These are phyloP conservation scores for Microdon myrmicae DNA, from an alignment of 2,888 invertebrate genomes.

Conservation along the genomic window DNA sequence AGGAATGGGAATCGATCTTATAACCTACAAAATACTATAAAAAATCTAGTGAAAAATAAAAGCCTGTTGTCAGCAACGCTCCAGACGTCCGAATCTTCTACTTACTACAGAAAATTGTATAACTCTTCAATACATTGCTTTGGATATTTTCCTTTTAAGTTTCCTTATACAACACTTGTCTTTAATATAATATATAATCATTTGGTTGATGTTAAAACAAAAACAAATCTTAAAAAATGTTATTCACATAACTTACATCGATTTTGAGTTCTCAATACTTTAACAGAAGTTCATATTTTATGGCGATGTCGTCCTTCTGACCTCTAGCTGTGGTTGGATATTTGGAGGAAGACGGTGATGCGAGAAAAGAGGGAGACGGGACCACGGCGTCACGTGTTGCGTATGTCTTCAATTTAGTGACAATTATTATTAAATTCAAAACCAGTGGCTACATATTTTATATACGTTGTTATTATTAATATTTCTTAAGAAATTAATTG, in stretches of 20 bases:
- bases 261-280: conserved; percentile 12
- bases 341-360: conserved; percentile 19
- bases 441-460: conserved; percentile 40
- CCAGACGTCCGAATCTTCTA: conserved; percentile 3
- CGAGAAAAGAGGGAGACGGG: conserved; percentile 6
- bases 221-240: not conserved
- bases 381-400: conserved; percentile 7
- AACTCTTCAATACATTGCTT: conserved; percentile 4
- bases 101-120: not conserved
- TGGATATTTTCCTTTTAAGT: conserved; percentile 2
- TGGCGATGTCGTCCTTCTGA: conserved; percentile 22
- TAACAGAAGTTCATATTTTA: not conserved
- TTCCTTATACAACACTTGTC: conserved; percentile 1
- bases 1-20: no score
- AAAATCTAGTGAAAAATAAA: no score
- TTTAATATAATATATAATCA: conserved; percentile 17
- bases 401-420: conserved; percentile 44
- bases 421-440: conserved; percentile 30
- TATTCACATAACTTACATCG: conserved; percentile 47
- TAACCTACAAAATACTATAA: no score
- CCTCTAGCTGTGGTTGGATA: not conserved
- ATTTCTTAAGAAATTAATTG: conserved; percentile 18
- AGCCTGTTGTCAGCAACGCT: conserved; percentile 13
- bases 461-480: conserved; percentile 43
- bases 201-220: conserved; percentile 17